Base-by-base conservation (phyloP, 2,888 invertebrate genomes). In the Gastracanthus pulcherrimus region DNA sequence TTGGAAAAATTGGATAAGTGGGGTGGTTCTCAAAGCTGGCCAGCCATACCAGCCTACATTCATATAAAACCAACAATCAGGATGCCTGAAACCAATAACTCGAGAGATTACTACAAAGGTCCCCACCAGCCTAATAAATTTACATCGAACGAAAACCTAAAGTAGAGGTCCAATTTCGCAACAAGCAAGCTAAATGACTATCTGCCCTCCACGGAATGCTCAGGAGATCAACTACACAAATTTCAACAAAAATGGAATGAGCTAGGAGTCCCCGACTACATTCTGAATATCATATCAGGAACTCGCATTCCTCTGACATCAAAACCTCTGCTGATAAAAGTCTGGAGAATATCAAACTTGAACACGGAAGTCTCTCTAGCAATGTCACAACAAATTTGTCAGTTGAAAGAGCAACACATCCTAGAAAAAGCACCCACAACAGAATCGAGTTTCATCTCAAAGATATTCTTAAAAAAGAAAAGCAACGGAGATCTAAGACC, bases 221-320 rank as follows among this genome's bases (percentile, higher is more conserved):
- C 9, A 64, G 79, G 82, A 41, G 76, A 76, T 38, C 78, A 60
- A 48, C 36, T 81, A 0, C 13, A 7, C 9, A 2, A 45, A 11
- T 80, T 74, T 55, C 58, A 45, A 26, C 48, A 76, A 5, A 23
- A 85, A 87, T 78, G 88, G 88, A 70, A 51, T 36, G 58, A 62
- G 19, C 5, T 72, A 34, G 82, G 78, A 11, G 84, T 82, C 26
- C 76, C 80, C 13, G 11, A 38, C 0, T 16, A 34, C 5, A 79
- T 83, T 51, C n/a, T 84, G 1, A 80, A 84, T 31, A 26, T 84
- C 11, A 80, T 83, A 13, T 70, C 78, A 48, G 81, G 62, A 11
- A 34, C 67, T 13, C 16, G 69, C 9, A 82, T 84, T 51, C 72
- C 83, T 16, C 66, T 82, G n/a, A 38, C 36, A 0, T 64, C 77